These are phyloP conservation scores for Melanotaenia boesemani DNA, from an alignment of 2,797 vertebrate genomes.

Conservation along the genomic window DNA sequence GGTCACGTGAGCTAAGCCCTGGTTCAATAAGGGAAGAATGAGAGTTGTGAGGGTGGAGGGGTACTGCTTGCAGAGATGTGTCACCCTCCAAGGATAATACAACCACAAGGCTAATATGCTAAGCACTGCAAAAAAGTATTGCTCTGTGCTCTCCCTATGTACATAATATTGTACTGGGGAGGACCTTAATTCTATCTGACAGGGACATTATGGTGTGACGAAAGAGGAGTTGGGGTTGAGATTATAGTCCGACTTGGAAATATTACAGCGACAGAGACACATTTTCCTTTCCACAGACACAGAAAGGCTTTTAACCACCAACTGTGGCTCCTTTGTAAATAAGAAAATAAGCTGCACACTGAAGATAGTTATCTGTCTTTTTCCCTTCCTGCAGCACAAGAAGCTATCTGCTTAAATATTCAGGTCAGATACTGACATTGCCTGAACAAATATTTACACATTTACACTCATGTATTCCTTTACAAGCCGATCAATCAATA, in stretches of 20 bases:
- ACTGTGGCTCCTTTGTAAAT: slow-evolving; percentile 31
- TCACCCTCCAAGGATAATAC: slow-evolving; percentile 72
- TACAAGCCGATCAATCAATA: slow-evolving; percentile 80
- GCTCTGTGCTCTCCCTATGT: slow-evolving; percentile 70
- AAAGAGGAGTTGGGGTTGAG: slow-evolving; percentile 31
- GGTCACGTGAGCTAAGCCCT: slow-evolving; percentile 58
- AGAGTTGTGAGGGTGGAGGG: not conserved
- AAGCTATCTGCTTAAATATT: slow-evolving; percentile 49
- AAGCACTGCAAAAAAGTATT: slow-evolving; percentile 79
- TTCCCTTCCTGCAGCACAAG: not conserved
- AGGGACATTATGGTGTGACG: slow-evolving; percentile 69
- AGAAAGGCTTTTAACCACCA: slow-evolving; percentile 62
- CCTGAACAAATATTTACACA: slow-evolving; percentile 76
- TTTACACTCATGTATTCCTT: slow-evolving; percentile 67
- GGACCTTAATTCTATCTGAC: slow-evolving; percentile 76
- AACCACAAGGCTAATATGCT: slow-evolving; percentile 79
- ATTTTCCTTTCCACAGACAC: slow-evolving; percentile 48
- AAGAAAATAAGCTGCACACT: slow-evolving; percentile 46
- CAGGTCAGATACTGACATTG: slow-evolving; percentile 63
- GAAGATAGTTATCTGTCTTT: slow-evolving; percentile 30
- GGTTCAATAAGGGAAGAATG: slow-evolving; percentile 32
- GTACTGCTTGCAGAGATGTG: slow-evolving; percentile 32
- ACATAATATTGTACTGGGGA: slow-evolving; percentile 64
- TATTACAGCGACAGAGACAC: slow-evolving; percentile 39
- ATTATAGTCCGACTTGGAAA: slow-evolving; percentile 49